Evolutionary conservation across 2,113 vertebrate genomes (phyloP).

Genomic region (Isichthys henryi): DNA sequence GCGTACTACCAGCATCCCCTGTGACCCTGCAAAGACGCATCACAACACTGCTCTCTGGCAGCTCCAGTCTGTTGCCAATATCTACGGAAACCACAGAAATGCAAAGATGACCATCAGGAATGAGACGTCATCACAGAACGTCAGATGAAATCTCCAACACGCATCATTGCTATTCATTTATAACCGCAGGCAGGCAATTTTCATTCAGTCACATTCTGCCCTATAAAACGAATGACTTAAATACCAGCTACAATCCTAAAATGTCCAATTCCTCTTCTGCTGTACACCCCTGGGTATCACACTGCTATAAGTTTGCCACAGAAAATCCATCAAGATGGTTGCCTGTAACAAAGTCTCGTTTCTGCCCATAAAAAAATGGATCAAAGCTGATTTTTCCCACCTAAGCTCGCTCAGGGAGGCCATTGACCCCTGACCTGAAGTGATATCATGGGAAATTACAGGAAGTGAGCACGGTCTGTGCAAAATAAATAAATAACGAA

Average conservation of each 20-base stretch:
- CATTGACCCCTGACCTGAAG: background rate
- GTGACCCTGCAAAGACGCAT: background rate
- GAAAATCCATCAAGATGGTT: background rate
- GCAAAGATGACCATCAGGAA: background rate
- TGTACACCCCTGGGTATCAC: background rate
- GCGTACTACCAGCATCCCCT: background rate
- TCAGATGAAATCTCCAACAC: background rate
- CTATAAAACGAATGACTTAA: background rate
- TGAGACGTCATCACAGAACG: background rate
- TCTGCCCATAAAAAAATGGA: background rate
- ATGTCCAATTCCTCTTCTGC: background rate
- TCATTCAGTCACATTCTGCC: background rate
- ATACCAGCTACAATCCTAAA: background rate
- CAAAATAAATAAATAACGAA: background rate
- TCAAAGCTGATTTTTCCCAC: background rate
- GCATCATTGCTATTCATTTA: background rate
- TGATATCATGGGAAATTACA: background rate
- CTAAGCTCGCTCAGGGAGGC: background rate
- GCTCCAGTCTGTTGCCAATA: background rate
- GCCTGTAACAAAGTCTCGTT: background rate
- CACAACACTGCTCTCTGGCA: background rate
- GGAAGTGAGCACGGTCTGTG: background rate
- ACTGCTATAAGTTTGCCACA: background rate
- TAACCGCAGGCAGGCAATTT: background rate
- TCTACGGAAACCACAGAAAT: background rate